phyloP scores from a whole-genome alignment of 30 jellyfish, hydroid and myxozoan species.

The Rhopilema esculentum region DNA sequence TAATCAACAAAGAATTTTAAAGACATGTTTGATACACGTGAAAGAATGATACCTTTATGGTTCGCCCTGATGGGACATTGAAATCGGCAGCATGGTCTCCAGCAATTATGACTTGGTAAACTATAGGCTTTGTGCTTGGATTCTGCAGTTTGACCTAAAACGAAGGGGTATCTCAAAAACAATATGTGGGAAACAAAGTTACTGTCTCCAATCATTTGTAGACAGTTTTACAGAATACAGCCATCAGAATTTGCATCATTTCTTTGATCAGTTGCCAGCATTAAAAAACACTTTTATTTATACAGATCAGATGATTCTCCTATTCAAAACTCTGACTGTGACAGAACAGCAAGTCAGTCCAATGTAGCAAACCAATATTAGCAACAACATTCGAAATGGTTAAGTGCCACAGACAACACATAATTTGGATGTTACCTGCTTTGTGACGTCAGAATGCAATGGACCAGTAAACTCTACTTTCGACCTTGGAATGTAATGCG shows the following conservation, averaged over 20 bases:
- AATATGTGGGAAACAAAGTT: neutral
- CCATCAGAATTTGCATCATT: too few relatives aligned
- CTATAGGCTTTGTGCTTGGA: conserved; percentile 93
- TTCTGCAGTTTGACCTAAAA: conserved; percentile 87
- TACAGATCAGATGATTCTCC: too few relatives aligned
- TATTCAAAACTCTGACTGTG: too few relatives aligned
- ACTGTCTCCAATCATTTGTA: neutral
- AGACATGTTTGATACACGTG: neutral
- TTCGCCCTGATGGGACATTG: conserved; percentile 58
- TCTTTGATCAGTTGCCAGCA: too few relatives aligned
- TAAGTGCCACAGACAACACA: too few relatives aligned
- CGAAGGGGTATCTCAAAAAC: neutral
- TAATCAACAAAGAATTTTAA: neutral
- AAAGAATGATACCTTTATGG: conserved; percentile 66
- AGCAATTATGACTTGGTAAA: conserved; percentile 73
- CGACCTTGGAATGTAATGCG: conserved; percentile 85
- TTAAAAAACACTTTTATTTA: too few relatives aligned
- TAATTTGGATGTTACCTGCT: conserved; percentile 86
- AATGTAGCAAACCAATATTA: too few relatives aligned
- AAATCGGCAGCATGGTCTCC: conserved; percentile 83
- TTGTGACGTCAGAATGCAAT: conserved; percentile 77
- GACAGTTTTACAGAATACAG: too few relatives aligned
- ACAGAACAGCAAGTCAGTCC: too few relatives aligned
- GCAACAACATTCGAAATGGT: too few relatives aligned
- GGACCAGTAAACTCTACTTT: conserved; percentile 72